phyloP scores from a whole-genome alignment of 2,797 vertebrate species.

The Phalloptychus januarius region DNA sequence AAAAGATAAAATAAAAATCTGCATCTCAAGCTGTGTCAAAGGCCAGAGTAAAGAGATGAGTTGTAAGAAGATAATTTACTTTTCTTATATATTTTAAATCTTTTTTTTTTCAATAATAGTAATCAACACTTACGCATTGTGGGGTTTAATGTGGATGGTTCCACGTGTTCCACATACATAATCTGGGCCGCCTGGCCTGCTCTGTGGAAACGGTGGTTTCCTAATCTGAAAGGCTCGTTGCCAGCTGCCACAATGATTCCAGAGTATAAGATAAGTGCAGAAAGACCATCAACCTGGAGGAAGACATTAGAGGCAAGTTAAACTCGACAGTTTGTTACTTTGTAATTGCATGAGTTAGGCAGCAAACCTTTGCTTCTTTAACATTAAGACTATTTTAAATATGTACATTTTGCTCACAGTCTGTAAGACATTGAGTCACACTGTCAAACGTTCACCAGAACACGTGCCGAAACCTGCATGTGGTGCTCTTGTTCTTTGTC shows the following conservation, averaged over 20 bases:
- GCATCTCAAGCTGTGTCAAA: not conserved
- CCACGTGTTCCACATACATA: conserved; percentile 75
- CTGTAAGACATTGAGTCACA: not conserved
- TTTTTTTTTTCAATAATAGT: not conserved
- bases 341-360: not conserved
- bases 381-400: too few relatives aligned
- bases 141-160: conserved; percentile 74
- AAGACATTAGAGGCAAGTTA: conserved; percentile 18
- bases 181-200: conserved; percentile 75
- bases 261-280: conserved; percentile 86
- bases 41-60: not conserved
- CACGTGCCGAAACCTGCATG: conserved; percentile 6
- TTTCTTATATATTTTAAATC: not conserved
- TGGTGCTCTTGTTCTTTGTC: conserved; percentile 16
- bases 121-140: conserved; percentile 84
- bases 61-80: not conserved
- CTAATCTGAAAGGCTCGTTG: conserved; percentile 89
- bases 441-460: not conserved
- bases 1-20: not conserved
- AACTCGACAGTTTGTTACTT: not conserved
- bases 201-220: conserved; percentile 82
- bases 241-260: conserved; percentile 91
- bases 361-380: not conserved
- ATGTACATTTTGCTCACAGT: not conserved
- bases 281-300: conserved; percentile 87